Conservation (phyloP, 2,888 invertebrate species). For the Aethes cnicana region DNA sequence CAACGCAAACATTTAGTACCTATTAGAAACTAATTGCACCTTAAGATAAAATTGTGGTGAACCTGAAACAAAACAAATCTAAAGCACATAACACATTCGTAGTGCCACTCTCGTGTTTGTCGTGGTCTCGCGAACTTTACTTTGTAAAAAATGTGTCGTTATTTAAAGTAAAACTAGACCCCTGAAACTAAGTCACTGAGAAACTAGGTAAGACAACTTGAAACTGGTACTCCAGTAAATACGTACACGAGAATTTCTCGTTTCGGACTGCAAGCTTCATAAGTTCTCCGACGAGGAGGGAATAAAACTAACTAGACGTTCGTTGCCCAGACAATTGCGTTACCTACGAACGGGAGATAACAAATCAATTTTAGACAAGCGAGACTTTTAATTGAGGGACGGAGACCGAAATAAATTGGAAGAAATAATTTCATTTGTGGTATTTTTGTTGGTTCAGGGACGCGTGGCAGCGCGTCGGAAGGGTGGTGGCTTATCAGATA, state of each 20-base stretch:
- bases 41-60: too few relatives aligned
- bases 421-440: constrained; percentile 57
- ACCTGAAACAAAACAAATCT: too few relatives aligned
- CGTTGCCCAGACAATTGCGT: constrained; percentile 58
- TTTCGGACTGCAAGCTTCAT: constrained; percentile 30
- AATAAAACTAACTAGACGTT: constrained; percentile 46
- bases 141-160: too few relatives aligned
- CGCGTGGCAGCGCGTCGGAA: constrained; percentile 47
- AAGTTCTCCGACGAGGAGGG: constrained; percentile 28
- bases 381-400: constrained; percentile 50
- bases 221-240: constrained; percentile 23
- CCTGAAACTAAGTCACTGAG: constrained; percentile 12
- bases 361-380: constrained; percentile 58
- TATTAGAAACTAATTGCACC: too few relatives aligned
- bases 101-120: too few relatives aligned
- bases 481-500: constrained; percentile 70
- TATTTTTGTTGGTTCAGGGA: constrained; percentile 47
- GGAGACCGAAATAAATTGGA: constrained; percentile 41
- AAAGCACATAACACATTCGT: too few relatives aligned
- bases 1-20: too few relatives aligned
- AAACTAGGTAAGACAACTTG: constrained; percentile 28
- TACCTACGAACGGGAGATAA: constrained; percentile 53
- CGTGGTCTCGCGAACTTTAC: too few relatives aligned
- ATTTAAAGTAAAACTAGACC: too few relatives aligned
- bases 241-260: constrained; percentile 22